Percentiles rank a stretch among this genome's conserved stretches.
phyloP scores from a whole-genome alignment of 2,888 invertebrate genomes.

The Eupithecia insigniata region DNA sequence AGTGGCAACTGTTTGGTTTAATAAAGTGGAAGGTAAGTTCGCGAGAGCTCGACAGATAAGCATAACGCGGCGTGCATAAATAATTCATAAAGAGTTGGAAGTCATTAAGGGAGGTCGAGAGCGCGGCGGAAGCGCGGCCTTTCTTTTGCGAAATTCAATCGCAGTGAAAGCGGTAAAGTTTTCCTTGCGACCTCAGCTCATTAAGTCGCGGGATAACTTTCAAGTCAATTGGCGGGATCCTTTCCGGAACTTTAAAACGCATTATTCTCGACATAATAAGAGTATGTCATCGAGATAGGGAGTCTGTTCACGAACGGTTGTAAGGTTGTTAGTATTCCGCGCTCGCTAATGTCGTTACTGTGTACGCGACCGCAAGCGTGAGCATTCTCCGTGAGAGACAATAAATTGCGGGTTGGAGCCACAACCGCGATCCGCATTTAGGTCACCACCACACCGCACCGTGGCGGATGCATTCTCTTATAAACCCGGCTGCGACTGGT shows the following conservation, averaged over 20 bases:
- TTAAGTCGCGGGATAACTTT: constrained; percentile 45
- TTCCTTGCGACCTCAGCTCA: constrained; percentile 44
- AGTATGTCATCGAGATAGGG: constrained; percentile 37
- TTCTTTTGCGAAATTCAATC: constrained; percentile 54
- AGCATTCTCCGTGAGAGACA: constrained; percentile 65
- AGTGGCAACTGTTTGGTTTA: constrained; percentile 72
- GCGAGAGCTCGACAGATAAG: constrained; percentile 66
- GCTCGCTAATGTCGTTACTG: constrained; percentile 47
- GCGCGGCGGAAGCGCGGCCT: constrained; percentile 62
- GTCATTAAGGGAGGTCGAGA: constrained; percentile 75
- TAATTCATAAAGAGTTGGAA: constrained; percentile 77
- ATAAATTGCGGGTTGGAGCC: constrained; percentile 69
- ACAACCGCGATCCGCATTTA: constrained; percentile 66
- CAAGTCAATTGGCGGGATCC: constrained; percentile 43
- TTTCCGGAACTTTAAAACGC: constrained; percentile 37
- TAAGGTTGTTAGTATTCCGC: constrained; percentile 40
- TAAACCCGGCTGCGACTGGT: constrained; percentile 21
- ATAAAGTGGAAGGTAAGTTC: constrained; percentile 77
- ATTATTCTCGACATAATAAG: constrained; percentile 40
- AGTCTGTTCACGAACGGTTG: constrained; percentile 29
- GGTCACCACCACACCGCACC: constrained; percentile 55
- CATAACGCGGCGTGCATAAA: constrained; percentile 71
- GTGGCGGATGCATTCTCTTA: constrained; percentile 38
- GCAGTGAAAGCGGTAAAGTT: constrained; percentile 58
- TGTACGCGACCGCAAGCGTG: constrained; percentile 54